Evolutionary conservation across 2,888 invertebrate genomes (phyloP), one percentile per base, ranked within the genome.

Genomic region (Eilema sororculum): DNA sequence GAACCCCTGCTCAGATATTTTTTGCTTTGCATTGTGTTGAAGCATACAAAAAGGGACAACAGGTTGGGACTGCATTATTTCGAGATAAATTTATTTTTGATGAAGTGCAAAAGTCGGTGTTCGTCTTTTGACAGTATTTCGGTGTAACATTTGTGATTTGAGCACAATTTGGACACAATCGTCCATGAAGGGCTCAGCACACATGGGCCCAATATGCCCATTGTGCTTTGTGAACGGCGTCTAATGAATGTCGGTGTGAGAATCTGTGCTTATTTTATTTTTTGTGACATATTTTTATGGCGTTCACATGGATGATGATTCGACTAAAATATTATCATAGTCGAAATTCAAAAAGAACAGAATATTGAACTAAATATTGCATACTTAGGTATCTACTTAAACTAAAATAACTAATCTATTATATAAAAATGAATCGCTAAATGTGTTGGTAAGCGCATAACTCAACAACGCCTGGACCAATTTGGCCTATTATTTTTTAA

Each of bases 41-140:
- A 74, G 61, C 12, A 73, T 77, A 88, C 90, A 91, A 92, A 69
- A 87, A 86, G 86, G 83, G 74, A 72, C 83, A 88, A 87, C 93
- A 93, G 93, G 94, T 94, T 74, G 82, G 84, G 83, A 85, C 86
- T 86, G 86, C 79, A 93, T 93, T 93, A 91, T 94, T 87, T 84
- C 72, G 83, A 83, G 87, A 88, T 93, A 94, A 94, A 95, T 95
- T 87, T 90, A 91, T 90, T 87, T 95, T 95, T 95, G 95, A 95
- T 95, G 95, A 95, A 95, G 93, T 95, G 94, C 92, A 94, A 94
- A 90, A 94, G 94, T 93, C 92, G 90, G 86, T 88, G 84, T 86
- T 85, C 85, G 86, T 87, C 85, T 72, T 88, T 92, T 92, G 90
- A 88, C 89, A 88, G 87, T 87, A 89, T 91, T 90, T 91, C 85